These are phyloP conservation scores for Sisyra terminalis DNA, from an alignment of 2,888 invertebrate species.

Conservation along the genomic window DNA sequence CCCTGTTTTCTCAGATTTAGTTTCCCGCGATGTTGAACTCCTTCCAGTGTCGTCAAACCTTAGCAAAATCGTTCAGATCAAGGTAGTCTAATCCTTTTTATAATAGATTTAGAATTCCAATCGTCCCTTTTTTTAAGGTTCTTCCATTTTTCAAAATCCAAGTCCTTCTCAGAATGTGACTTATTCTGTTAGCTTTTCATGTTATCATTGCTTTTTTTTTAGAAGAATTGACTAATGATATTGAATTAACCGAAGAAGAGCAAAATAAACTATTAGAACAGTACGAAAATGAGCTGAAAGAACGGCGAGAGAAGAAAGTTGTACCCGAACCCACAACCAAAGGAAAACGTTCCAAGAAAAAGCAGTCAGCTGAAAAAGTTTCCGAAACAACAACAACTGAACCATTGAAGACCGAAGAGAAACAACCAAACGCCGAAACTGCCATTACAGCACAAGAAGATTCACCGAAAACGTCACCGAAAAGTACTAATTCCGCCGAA, in stretches of 20 bases:
- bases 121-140: conserved; percentile 1
- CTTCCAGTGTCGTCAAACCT: too few species aligned
- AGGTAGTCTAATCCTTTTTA: too few species aligned
- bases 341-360: too few species aligned
- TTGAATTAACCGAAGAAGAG: conserved; percentile 54
- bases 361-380: too few species aligned
- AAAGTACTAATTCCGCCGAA: conserved; percentile 11
- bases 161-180: background rate
- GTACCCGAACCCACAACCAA: too few species aligned
- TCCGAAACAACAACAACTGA: conserved; percentile 34
- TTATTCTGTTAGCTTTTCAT: conserved; percentile 5
- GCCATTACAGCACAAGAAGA: conserved; percentile 33
- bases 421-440: conserved; percentile 45
- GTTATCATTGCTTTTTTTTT: conserved; percentile 17
- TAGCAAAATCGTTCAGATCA: too few species aligned
- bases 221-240: conserved; percentile 46
- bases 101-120: too few species aligned
- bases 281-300: conserved; percentile 42
- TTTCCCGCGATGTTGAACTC: too few species aligned
- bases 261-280: conserved; percentile 48
- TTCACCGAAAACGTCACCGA: conserved; percentile 1
- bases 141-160: background rate
- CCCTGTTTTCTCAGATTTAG: too few species aligned
- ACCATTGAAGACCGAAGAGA: conserved; percentile 58
- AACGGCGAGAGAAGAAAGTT: too few species aligned